These are phyloP conservation scores for Subacronicta megacephala DNA, from an alignment of 2,888 invertebrate genomes.

Conservation along the genomic window DNA sequence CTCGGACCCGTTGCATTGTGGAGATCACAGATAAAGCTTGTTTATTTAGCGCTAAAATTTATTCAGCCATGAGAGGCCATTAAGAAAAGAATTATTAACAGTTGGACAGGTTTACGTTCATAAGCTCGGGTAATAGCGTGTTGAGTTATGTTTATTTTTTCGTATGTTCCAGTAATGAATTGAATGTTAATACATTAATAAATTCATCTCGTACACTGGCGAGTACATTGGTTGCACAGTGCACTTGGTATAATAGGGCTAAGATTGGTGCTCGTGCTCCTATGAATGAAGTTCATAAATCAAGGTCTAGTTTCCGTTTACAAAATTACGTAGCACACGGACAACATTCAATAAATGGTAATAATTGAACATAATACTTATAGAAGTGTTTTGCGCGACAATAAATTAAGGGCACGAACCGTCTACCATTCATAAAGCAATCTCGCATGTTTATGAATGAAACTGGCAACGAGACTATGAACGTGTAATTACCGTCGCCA, in stretches of 20 bases:
- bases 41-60: slow-evolving; percentile 87
- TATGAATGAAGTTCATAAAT: slow-evolving; percentile 78
- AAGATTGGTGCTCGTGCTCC: slow-evolving; percentile 63
- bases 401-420: slow-evolving; percentile 80
- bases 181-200: slow-evolving; percentile 75
- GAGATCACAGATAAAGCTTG: slow-evolving; percentile 85
- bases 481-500: slow-evolving; percentile 82
- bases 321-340: slow-evolving; percentile 72
- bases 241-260: slow-evolving; percentile 61
- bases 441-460: slow-evolving; percentile 87
- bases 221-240: slow-evolving; percentile 24
- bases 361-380: slow-evolving; percentile 81
- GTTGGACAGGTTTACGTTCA: slow-evolving; percentile 80
- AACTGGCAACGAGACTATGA: slow-evolving; percentile 68
- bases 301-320: slow-evolving; percentile 76
- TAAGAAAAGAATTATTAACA: slow-evolving; percentile 84
- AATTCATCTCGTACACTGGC: slow-evolving; percentile 61
- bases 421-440: slow-evolving; percentile 84
- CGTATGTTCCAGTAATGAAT: slow-evolving; percentile 75
- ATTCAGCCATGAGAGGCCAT: slow-evolving; percentile 83
- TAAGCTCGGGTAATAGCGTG: slow-evolving; percentile 76
- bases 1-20: slow-evolving; percentile 83
- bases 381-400: slow-evolving; percentile 71
- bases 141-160: slow-evolving; percentile 75
- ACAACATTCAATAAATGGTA: slow-evolving; percentile 84